Evolutionary conservation across 2,888 invertebrate species (phyloP).

Genomic region (Agelastica alni): DNA sequence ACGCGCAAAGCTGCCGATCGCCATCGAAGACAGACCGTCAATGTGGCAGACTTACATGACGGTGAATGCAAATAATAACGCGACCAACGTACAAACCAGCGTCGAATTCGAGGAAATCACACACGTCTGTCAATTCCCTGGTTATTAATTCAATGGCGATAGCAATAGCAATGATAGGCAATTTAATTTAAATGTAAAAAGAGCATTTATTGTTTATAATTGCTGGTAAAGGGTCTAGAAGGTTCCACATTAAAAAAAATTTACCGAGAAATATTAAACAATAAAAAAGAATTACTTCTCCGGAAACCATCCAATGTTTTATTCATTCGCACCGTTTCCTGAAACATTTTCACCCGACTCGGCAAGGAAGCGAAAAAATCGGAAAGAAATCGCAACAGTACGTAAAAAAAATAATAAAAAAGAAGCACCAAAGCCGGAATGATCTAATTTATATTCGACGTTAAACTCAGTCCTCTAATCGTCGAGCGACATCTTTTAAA

Average conservation of each 20-base stretch:
- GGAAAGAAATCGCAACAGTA: not conserved
- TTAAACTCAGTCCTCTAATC: slow-evolving; percentile 13
- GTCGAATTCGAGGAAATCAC: slow-evolving; percentile 49
- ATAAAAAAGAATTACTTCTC: no score
- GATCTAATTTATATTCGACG: slow-evolving; percentile 14
- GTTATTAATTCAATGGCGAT: no score
- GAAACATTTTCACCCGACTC: not conserved
- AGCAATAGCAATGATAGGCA: no score
- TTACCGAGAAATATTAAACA: no score
- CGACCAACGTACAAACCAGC: slow-evolving; percentile 20
- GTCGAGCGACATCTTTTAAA: slow-evolving; percentile 14
- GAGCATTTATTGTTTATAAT: no score
- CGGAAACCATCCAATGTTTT: slow-evolving; percentile 5
- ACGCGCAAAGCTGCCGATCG: slow-evolving; percentile 38
- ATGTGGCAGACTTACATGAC: slow-evolving; percentile 47
- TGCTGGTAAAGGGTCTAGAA: no score
- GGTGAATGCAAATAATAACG: slow-evolving; percentile 38
- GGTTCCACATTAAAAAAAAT: no score
- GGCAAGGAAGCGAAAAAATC: not conserved
- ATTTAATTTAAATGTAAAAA: no score
- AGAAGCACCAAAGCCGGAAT: slow-evolving; percentile 4
- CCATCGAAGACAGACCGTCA: slow-evolving; percentile 56
- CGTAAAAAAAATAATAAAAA: slow-evolving; percentile 1
- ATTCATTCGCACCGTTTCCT: not conserved
- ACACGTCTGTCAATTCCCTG: no score